Percentiles rank a stretch among this genome's conserved stretches.
These are phyloP conservation scores for Coelinius sp. DNA, from an alignment of 2,888 invertebrate genomes.

Conservation along the genomic window DNA sequence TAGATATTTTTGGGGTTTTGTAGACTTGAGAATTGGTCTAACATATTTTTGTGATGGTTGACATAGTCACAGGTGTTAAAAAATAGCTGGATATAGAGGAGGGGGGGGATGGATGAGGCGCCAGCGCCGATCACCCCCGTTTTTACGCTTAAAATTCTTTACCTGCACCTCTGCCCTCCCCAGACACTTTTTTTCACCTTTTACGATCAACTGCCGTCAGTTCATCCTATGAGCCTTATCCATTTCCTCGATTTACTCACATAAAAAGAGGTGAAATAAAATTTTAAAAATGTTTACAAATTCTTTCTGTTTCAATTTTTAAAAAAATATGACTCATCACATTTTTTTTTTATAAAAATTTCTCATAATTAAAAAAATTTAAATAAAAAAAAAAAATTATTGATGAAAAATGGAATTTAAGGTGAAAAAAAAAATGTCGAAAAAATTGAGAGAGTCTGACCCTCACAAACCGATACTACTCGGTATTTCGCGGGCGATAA, in stretches of 20 bases:
- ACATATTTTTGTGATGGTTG: slow-evolving; percentile 15
- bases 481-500: slow-evolving; percentile 59
- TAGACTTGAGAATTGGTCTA: slow-evolving; percentile 30
- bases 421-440: background rate
- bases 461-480: slow-evolving; percentile 16
- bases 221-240: slow-evolving; percentile 10
- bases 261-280: background rate
- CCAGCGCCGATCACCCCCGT: slow-evolving; percentile 33
- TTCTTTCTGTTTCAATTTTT: too few relatives aligned
- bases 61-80: slow-evolving; percentile 46
- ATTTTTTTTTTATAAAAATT: too few relatives aligned
- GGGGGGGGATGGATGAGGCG: slow-evolving; percentile 18
- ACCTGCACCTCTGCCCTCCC: slow-evolving; percentile 2
- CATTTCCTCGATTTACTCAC: background rate
- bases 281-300: too few relatives aligned
- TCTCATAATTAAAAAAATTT: too few relatives aligned
- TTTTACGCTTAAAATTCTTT: slow-evolving; percentile 36
- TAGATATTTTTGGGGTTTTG: background rate
- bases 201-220: slow-evolving; percentile 18
- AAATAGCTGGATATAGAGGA: slow-evolving; percentile 29
- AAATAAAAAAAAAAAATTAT: background rate
- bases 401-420: background rate
- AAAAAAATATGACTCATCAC: too few relatives aligned
- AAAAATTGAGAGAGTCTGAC: background rate
- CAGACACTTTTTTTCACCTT: slow-evolving; percentile 16